A percentile compares a stretch with the other conserved stretches of the same genome.
These are phyloP conservation scores for Microcebus ravelobensis DNA, from an alignment of 2,113 vertebrate species.

Conservation along the genomic window DNA sequence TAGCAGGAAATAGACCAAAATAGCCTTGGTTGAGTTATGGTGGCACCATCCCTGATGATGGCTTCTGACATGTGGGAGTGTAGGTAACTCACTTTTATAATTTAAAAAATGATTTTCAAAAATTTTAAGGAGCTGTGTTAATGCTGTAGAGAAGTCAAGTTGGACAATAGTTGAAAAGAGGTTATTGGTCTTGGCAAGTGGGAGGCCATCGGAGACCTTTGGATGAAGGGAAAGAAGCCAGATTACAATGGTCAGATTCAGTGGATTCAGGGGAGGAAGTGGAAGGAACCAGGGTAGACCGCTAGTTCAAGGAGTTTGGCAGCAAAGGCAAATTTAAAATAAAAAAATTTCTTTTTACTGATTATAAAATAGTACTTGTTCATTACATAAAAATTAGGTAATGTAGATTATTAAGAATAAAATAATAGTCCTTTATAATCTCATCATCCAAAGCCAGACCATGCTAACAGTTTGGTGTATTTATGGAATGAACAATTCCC, in stretches of 20 bases:
- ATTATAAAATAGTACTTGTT: constrained; percentile 20
- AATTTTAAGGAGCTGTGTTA: constrained; percentile 32
- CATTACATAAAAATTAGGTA: neutral
- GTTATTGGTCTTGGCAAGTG: constrained; percentile 19
- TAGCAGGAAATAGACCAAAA: constrained; percentile 2
- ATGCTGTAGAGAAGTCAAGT: constrained; percentile 1
- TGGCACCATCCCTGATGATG: neutral
- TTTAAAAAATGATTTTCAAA: constrained; percentile 37
- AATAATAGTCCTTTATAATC: neutral
- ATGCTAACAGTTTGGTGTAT: neutral
- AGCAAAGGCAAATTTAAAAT: constrained; percentile 49
- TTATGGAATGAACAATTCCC: neutral
- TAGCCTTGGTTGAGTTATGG: neutral
- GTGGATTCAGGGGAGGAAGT: neutral
- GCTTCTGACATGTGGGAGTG: neutral
- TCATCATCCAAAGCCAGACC: neutral
- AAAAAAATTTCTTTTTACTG: neutral
- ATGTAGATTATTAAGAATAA: constrained; percentile 2
- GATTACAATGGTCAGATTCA: constrained; percentile 33
- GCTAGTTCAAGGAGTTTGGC: constrained; percentile 47
- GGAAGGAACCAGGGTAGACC: neutral
- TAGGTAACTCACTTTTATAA: neutral
- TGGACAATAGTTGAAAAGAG: constrained; percentile 27
- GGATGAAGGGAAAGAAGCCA: neutral
- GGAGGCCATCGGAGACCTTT: neutral